A percentile compares a stretch with the other conserved stretches of the same genome.
phyloP scores from a whole-genome alignment of 1,140 invertebrate species.

The Antheraea pernyi region DNA sequence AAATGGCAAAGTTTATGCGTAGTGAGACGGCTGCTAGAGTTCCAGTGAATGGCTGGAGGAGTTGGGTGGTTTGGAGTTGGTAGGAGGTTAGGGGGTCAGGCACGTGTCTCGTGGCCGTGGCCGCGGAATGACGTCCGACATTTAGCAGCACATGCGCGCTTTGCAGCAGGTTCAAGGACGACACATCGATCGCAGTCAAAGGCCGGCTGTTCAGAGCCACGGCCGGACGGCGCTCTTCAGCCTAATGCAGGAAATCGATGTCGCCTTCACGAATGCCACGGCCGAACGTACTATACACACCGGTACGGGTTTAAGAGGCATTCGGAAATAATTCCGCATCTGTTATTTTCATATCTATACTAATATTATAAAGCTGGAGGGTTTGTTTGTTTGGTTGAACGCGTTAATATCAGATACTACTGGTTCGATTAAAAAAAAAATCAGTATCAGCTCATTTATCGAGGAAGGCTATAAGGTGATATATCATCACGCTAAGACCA shows the following conservation, averaged over 20 bases:
- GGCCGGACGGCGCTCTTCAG: constrained; percentile 45
- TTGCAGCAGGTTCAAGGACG: constrained; percentile 60
- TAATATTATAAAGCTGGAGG: neutral
- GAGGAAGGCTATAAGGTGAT: too few relatives aligned
- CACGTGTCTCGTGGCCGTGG: constrained; percentile 64
- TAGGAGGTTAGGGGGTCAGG: constrained; percentile 20
- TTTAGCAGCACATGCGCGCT: constrained; percentile 55
- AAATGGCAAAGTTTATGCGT: constrained; percentile 62
- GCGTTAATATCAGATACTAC: too few relatives aligned
- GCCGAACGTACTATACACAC: constrained; percentile 14
- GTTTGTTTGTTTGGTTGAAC: too few relatives aligned
- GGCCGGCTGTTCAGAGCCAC: constrained; percentile 39
- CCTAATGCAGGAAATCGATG: constrained; percentile 37
- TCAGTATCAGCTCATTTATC: too few relatives aligned
- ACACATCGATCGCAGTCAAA: constrained; percentile 57
- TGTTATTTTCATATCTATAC: neutral
- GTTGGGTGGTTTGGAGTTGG: constrained; percentile 13
- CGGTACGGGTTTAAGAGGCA: neutral
- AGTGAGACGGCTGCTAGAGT: constrained; percentile 29
- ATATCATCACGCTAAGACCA: too few relatives aligned
- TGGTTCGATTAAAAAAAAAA: too few relatives aligned
- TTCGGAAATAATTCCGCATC: constrained; percentile 1
- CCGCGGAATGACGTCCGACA: constrained; percentile 62
- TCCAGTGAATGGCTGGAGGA: constrained; percentile 44
- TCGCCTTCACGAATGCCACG: constrained; percentile 50